Percentiles rank a stretch among this genome's conserved stretches.
Conservation (phyloP, 2,888 invertebrate genomes). For the Craniophora ligustri region DNA sequence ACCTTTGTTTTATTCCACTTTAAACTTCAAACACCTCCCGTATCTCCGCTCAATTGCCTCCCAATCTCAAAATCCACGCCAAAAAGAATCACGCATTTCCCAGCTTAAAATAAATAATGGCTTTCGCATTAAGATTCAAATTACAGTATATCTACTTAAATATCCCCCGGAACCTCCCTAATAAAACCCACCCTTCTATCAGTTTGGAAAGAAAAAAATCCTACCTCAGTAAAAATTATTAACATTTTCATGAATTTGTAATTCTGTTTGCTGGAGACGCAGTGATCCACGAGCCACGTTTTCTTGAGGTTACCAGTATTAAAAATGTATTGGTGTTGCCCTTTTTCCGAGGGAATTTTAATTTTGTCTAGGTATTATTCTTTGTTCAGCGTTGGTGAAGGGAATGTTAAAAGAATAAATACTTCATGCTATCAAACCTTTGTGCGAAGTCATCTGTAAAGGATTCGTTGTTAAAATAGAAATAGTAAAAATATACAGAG, state of each 20-base stretch:
- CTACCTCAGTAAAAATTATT: constrained; percentile 76
- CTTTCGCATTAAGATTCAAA: constrained; percentile 82
- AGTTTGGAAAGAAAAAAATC: constrained; percentile 62
- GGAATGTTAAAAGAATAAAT: too few species aligned
- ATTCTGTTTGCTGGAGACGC: constrained; percentile 68
- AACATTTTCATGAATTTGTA: constrained; percentile 80
- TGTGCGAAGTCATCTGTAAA: too few species aligned
- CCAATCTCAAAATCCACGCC: constrained; percentile 66
- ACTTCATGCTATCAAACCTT: too few species aligned
- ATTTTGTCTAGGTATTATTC: constrained; percentile 27
- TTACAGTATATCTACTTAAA: constrained; percentile 80
- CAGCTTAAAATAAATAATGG: constrained; percentile 83
- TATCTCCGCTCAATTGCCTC: constrained; percentile 65
- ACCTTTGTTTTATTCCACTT: constrained; percentile 27
- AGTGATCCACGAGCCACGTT: constrained; percentile 63
- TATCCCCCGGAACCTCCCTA: constrained; percentile 61
- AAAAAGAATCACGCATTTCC: constrained; percentile 72
- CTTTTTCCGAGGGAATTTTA: constrained; percentile 41
- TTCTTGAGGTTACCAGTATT: constrained; percentile 59
- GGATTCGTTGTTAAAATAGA: too few species aligned
- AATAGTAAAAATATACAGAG: too few species aligned
- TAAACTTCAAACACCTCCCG: constrained; percentile 52
- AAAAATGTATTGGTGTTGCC: constrained; percentile 60
- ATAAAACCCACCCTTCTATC: constrained; percentile 76
- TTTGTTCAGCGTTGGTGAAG: not conserved